Evolutionary conservation across 2,113 vertebrate species (phyloP), one percentile per base, ranked within the genome.

Genomic region (cattle (Bos taurus)): DNA sequence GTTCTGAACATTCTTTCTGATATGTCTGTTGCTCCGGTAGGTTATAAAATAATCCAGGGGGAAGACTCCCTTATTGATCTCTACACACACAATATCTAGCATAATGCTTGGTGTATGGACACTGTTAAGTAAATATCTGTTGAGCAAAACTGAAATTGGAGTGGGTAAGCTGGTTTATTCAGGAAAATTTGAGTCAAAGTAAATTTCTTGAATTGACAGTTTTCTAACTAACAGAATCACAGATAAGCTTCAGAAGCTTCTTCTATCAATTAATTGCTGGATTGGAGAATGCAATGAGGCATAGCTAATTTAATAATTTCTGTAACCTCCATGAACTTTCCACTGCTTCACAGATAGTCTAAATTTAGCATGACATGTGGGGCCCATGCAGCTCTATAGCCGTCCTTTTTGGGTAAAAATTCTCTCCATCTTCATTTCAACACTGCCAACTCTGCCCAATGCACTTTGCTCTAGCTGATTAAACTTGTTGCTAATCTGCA

Each of bases 161-260:
- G 88, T 52, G 33, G 60, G 88, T 57, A 40, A n/a, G 13, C 28
- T 87, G 60, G 50, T 90, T 94, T 97, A 71, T 84, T 85, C 56
- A 60, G 19, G 84, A 86, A 93, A 81, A 94, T 28, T 89, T 62
- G 71, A 80, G 91, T 85, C 57, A 57, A 95, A 90, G 82, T 87
- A 92, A 83, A 90, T 86, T 88, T 96, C 78, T 90, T 67, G 46
- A 88, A 57, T 83, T 94, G 97, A 90, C 48, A 90, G 36, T 95
- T 93, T 96, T 94, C 92, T 95, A 56, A 92, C 64, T 56, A 57
- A 59, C n/a, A 86, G 54, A 96, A 83, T 95, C 54, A 97, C 78
- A 92, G 54, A 64, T 54, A 78, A 46, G 80, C 16, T 94, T 88
- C 71, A 71, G 93, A 84, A 92, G 54, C 30, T 48, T 21, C 62